Percentiles rank a stretch among this genome's conserved stretches.
phyloP scores from a whole-genome alignment of 2,888 invertebrate genomes.

The Acanthacorydalis orientalis region DNA sequence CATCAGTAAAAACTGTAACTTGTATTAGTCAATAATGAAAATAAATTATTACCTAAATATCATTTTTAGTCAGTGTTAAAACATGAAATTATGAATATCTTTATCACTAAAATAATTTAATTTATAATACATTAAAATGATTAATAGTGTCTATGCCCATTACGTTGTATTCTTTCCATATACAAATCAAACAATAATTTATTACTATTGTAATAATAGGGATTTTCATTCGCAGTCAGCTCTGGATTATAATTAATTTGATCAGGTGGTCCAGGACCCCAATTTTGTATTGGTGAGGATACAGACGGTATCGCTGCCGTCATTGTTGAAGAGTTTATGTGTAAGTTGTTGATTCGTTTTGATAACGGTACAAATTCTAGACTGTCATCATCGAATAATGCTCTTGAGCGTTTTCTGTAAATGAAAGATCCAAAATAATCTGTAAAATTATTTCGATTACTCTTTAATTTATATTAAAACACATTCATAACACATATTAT shows the following conservation, averaged over 20 bases:
- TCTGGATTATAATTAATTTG: conserved; percentile 51
- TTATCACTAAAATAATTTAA: background rate
- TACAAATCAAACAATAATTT: conserved; percentile 75
- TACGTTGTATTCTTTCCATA: conserved; percentile 59
- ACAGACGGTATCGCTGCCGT: conserved; percentile 5
- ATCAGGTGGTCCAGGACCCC: conserved; percentile 5
- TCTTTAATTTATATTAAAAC: no score
- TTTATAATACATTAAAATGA: background rate
- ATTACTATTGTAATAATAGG: conserved; percentile 71
- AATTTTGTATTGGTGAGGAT: background rate
- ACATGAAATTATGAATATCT: background rate
- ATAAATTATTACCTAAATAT: no score
- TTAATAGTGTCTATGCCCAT: conserved; percentile 21
- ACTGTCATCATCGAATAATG: conserved; percentile 46
- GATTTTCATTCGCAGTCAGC: conserved; percentile 59
- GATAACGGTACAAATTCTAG: conserved; percentile 76
- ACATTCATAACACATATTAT: no score
- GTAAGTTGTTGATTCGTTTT: conserved; percentile 79
- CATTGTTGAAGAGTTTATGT: conserved; percentile 40
- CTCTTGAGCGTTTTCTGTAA: conserved; percentile 59
- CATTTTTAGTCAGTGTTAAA: background rate
- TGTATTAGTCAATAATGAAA: no score
- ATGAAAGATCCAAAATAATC: conserved; percentile 5
- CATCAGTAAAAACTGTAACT: no score
- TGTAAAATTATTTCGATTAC: no score